Conservation (phyloP, 2,797 vertebrate genomes). For the Poecilia gillii region DNA sequence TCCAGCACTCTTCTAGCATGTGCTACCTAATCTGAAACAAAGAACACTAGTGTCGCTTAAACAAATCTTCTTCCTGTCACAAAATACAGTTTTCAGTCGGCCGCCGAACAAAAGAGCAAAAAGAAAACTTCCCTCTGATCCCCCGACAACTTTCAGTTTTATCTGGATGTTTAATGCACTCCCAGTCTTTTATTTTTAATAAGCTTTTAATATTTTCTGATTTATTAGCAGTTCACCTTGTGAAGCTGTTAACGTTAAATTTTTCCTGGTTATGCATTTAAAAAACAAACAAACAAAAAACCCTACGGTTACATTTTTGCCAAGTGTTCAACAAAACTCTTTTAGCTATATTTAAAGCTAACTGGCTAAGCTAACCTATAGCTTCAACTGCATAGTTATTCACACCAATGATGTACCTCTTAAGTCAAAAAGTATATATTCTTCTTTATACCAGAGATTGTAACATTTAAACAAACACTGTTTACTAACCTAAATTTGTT, state of each 20-base stretch:
- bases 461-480: not conserved
- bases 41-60: conserved; percentile 24
- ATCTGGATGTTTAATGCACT: conserved; percentile 26
- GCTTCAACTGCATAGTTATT: not conserved
- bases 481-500: not conserved
- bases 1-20: conserved; percentile 18
- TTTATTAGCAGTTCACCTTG: not conserved
- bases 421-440: not conserved
- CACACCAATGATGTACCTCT: not conserved
- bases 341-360: not conserved
- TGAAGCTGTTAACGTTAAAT: not conserved
- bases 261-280: not conserved
- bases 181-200: conserved; percentile 7
- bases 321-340: not conserved
- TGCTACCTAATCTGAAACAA: conserved; percentile 20
- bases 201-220: not conserved
- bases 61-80: conserved; percentile 26
- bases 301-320: not conserved
- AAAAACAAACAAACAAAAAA: not conserved
- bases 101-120: conserved; percentile 21
- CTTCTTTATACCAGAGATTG: not conserved
- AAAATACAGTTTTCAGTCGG: conserved; percentile 15
- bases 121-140: conserved; percentile 26
- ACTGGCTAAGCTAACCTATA: not conserved
- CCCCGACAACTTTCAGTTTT: not conserved